Evolutionary conservation across 64 coral and sea anemone genomes (phyloP).

Genomic region (Pocillopora damicornis): DNA sequence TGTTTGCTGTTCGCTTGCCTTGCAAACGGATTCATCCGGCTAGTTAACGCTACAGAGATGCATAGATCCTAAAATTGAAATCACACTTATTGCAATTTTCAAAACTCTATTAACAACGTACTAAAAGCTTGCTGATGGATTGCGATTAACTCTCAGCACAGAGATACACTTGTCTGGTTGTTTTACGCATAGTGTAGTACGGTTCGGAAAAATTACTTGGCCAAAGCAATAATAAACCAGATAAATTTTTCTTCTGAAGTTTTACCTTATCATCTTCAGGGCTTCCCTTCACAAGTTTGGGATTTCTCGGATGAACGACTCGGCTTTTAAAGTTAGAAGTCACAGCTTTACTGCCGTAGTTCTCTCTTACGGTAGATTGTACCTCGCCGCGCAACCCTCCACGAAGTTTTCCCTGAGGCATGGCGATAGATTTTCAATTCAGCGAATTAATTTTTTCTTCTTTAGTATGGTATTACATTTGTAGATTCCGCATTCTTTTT

Average conservation of each 20-base stretch:
- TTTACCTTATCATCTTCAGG: conserved; percentile 89
- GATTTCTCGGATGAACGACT: conserved; percentile 88
- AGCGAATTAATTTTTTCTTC: not conserved
- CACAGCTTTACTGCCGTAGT: conserved; percentile 58
- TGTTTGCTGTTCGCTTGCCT: too few species aligned
- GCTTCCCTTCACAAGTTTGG: conserved; percentile 82
- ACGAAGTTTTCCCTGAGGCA: conserved; percentile 72
- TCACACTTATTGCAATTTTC: too few species aligned
- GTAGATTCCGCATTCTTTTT: not conserved
- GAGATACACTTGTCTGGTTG: too few species aligned
- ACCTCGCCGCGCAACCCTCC: conserved; percentile 76
- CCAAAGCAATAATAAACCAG: not conserved
- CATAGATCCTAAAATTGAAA: too few species aligned
- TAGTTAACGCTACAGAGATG: too few species aligned
- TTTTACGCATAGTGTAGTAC: too few species aligned
- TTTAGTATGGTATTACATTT: not conserved
- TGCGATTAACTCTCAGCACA: too few species aligned
- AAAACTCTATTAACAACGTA: too few species aligned
- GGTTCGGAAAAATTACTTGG: not conserved
- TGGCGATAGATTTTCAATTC: conserved; percentile 24
- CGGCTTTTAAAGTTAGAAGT: conserved; percentile 72
- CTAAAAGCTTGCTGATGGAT: too few species aligned
- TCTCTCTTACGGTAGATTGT: conserved; percentile 69
- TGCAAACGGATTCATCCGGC: too few species aligned
- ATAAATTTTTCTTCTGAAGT: not conserved